Percentiles rank a stretch among this genome's conserved stretches.
phyloP scores from a whole-genome alignment of 2,888 invertebrate genomes.

The Hybos culiciformis region DNA sequence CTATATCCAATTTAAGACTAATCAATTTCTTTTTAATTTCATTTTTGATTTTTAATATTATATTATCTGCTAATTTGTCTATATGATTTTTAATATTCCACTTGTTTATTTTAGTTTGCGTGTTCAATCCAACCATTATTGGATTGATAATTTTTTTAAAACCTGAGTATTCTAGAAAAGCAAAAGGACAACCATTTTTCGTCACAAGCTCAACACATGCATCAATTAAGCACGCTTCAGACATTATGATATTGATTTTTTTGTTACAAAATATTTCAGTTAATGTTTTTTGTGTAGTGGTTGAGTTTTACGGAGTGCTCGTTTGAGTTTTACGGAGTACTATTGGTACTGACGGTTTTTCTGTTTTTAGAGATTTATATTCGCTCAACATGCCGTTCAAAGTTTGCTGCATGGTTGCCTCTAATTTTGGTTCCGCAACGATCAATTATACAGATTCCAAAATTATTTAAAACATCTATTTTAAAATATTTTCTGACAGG shows the following conservation, averaged over 20 bases:
- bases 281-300: not conserved
- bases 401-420: not conserved
- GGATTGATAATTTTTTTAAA: constrained; percentile 8
- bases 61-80: not conserved
- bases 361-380: not conserved
- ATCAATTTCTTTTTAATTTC: constrained; percentile 1
- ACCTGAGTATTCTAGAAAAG: constrained; percentile 6
- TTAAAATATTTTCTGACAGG: not conserved
- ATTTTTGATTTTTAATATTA: not conserved
- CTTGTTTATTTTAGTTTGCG: constrained; percentile 1
- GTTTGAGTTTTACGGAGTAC: no score
- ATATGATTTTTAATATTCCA: not conserved
- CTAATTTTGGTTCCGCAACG: not conserved
- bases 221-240: not conserved
- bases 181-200: constrained; percentile 8
- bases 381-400: not conserved
- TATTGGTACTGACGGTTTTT: not conserved
- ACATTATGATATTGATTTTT: not conserved
- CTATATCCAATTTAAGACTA: not conserved
- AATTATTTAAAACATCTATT: not conserved
- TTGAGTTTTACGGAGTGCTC: no score
- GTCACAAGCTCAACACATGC: constrained; percentile 9
- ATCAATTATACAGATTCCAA: not conserved
- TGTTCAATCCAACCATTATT: constrained; percentile 1
- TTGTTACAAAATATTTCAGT: not conserved